Percentiles rank a stretch among this genome's conserved stretches.
phyloP scores from a whole-genome alignment of 2,797 vertebrate species.

The Rhabdophis nuchalis region DNA sequence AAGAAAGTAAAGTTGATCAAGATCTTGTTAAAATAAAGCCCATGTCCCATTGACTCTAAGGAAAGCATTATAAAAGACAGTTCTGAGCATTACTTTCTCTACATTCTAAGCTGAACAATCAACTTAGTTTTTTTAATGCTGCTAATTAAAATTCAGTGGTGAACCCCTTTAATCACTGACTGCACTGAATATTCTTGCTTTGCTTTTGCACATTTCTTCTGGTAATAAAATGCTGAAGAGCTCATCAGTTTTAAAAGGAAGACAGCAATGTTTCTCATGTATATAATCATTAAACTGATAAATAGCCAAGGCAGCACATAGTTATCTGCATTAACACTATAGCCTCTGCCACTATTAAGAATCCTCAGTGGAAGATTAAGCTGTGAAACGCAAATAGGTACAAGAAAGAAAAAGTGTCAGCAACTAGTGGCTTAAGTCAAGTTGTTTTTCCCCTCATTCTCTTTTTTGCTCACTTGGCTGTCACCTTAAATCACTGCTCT shows the following conservation, averaged over 20 bases:
- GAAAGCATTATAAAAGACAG: conserved; percentile 29
- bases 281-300: conserved; percentile 64
- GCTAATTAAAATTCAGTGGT: conserved; percentile 67
- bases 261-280: conserved; percentile 53
- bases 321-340: conserved; percentile 53
- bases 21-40: neutral
- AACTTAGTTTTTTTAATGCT: conserved; percentile 47
- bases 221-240: conserved; percentile 59
- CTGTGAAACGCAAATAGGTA: neutral
- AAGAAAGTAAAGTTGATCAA: neutral
- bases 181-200: conserved; percentile 63
- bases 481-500: conserved; percentile 20
- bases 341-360: conserved; percentile 47
- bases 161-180: conserved; percentile 65
- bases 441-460: neutral
- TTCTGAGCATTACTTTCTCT: conserved; percentile 42
- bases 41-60: conserved; percentile 18
- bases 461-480: conserved; percentile 1
- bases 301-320: conserved; percentile 43
- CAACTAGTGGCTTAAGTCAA: neutral
- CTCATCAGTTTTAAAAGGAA: conserved; percentile 60
- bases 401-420: neutral
- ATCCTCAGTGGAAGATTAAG: conserved; percentile 14
- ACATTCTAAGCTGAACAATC: conserved; percentile 48
- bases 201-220: conserved; percentile 63